A percentile compares a stretch with the other conserved stretches of the same genome.
phyloP scores from a whole-genome alignment of 2,888 invertebrate genomes.

The Coenonympha glycerion region DNA sequence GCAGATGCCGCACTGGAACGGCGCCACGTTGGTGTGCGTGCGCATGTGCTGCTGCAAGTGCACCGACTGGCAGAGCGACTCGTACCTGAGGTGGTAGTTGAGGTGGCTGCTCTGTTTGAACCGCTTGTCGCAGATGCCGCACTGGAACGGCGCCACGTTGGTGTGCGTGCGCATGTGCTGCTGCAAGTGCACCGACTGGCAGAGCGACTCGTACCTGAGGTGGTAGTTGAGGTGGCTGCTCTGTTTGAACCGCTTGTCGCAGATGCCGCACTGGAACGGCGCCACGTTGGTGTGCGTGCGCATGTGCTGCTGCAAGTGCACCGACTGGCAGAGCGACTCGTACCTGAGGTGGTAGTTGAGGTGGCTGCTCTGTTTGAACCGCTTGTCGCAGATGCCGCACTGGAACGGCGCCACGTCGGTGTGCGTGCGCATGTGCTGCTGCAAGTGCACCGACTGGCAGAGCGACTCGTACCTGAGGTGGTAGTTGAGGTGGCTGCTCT shows the following conservation, averaged over 20 bases:
- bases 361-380: constrained; percentile 64
- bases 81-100: no score
- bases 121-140: no score
- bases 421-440: constrained; percentile 67
- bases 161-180: no score
- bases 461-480: constrained; percentile 70
- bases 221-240: constrained; percentile 66
- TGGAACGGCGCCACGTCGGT: constrained; percentile 65
- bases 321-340: constrained; percentile 61
- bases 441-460: constrained; percentile 58
- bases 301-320: constrained; percentile 64
- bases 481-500: constrained; percentile 64
- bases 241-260: constrained; percentile 60
- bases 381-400: constrained; percentile 55
- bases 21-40: no score
- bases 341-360: constrained; percentile 68
- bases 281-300: constrained; percentile 63
- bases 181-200: no score
- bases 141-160: no score
- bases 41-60: no score
- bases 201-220: no score
- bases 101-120: no score
- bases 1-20: no score
- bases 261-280: constrained; percentile 61
- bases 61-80: no score